A percentile compares a stretch with the other conserved stretches of the same genome.
These are phyloP conservation scores for Chromis chromis DNA, from an alignment of 2,797 vertebrate species.

Conservation along the genomic window DNA sequence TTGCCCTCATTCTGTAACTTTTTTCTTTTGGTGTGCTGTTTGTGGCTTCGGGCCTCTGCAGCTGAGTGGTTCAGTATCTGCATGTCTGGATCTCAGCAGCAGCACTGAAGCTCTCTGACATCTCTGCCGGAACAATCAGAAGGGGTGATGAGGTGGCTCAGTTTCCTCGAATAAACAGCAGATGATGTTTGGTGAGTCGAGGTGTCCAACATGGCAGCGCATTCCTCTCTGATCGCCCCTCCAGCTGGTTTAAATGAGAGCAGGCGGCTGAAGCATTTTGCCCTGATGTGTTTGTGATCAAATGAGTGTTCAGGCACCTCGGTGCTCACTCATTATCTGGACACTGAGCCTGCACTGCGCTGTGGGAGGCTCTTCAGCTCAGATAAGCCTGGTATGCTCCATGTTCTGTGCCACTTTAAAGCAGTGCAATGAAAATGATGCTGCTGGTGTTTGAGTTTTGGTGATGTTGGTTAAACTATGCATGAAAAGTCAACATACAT, in stretches of 20 bases:
- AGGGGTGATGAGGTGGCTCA: conserved; percentile 44
- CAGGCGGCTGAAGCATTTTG: conserved; percentile 42
- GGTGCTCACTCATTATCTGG: conserved; percentile 67
- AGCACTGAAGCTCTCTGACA: conserved; percentile 54
- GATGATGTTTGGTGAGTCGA: conserved; percentile 35
- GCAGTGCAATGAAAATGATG: conserved; percentile 22
- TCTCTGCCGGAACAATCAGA: conserved; percentile 48
- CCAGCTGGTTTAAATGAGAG: conserved; percentile 63
- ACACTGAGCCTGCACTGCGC: conserved; percentile 46
- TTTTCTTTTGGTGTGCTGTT: conserved; percentile 15
- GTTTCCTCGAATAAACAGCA: conserved; percentile 59
- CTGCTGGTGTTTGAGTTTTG: conserved; percentile 9
- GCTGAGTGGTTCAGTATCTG: conserved; percentile 24
- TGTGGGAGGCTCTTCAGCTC: conserved; percentile 63
- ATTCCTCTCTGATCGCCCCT: conserved; percentile 65
- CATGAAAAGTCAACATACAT: conserved; percentile 23
- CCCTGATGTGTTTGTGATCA: conserved; percentile 72
- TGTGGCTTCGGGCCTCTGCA: conserved; percentile 9
- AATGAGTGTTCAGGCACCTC: conserved; percentile 54
- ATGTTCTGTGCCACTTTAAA: conserved; percentile 61
- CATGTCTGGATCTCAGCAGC: conserved; percentile 57
- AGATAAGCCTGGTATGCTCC: conserved; percentile 72
- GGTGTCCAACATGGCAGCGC: conserved; percentile 46
- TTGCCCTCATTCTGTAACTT: conserved; percentile 30
- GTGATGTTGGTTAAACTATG: conserved; percentile 10